A percentile compares a stretch with the other conserved stretches of the same genome.
Conservation (phyloP, 1,140 invertebrate genomes). For the Tetraneura akinire region DNA sequence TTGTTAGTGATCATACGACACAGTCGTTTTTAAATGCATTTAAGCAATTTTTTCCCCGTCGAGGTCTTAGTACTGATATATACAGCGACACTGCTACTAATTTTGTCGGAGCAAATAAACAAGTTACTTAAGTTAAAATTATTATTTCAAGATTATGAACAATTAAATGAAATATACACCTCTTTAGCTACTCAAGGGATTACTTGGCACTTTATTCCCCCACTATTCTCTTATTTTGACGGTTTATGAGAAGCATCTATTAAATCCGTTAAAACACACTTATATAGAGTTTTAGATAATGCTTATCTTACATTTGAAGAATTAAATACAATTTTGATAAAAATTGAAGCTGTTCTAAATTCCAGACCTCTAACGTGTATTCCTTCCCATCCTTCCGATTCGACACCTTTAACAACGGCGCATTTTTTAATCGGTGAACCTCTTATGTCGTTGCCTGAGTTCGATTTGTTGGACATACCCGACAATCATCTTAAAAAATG, state of each 20-base stretch:
- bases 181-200: not conserved
- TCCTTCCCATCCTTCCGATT: conserved; percentile 56
- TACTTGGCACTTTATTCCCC: conserved; percentile 54
- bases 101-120: no score
- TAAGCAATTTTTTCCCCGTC: no score
- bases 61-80: no score
- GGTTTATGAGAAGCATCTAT: conserved; percentile 56
- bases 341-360: no score
- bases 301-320: no score
- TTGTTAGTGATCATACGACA: no score
- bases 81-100: no score
- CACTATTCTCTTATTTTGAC: conserved; percentile 56
- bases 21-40: not conserved
- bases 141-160: not conserved
- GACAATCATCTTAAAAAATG: conserved; percentile 52
- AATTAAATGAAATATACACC: not conserved
- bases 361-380: no score
- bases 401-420: conserved; percentile 55
- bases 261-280: conserved; percentile 59
- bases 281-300: no score
- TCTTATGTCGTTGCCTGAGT: conserved; percentile 37
- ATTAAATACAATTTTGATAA: no score
- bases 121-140: not conserved
- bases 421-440: conserved; percentile 55
- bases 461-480: conserved; percentile 20